phyloP scores from a whole-genome alignment of 2,113 vertebrate genomes.

The Menura novaehollandiae region DNA sequence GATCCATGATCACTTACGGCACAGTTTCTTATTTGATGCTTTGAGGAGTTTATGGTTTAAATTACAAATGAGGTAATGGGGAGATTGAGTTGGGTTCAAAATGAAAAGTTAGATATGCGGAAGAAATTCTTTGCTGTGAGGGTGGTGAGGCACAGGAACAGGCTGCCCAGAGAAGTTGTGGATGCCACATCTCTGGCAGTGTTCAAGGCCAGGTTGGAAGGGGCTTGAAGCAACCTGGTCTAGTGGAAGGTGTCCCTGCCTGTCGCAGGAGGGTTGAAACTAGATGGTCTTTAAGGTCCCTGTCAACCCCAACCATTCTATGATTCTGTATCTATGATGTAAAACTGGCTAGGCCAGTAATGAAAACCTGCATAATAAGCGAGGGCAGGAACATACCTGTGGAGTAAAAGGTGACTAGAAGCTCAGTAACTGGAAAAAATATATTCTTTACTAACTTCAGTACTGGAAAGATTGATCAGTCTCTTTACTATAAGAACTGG shows the following conservation, averaged over 20 bases:
- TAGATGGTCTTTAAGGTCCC: background rate
- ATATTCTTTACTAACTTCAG: background rate
- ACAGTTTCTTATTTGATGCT: background rate
- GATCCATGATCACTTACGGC: rapidly evolving
- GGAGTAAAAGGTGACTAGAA: background rate
- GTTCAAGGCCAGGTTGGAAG: background rate
- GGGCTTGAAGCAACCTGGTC: background rate
- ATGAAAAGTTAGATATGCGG: background rate
- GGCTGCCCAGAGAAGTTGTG: background rate
- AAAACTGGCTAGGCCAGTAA: background rate
- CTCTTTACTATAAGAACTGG: background rate
- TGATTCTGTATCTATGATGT: background rate
- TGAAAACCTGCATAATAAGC: background rate
- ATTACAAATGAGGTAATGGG: background rate
- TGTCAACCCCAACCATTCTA: background rate
- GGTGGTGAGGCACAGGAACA: background rate
- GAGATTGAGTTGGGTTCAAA: background rate
- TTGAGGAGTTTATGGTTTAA: background rate
- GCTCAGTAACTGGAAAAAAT: background rate
- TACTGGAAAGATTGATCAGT: background rate
- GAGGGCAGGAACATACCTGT: rapidly evolving
- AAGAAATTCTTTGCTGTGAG: background rate
- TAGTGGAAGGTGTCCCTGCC: background rate
- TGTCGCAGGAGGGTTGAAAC: background rate
- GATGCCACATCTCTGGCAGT: background rate